A percentile compares a stretch with the other conserved stretches of the same genome.
Evolutionary conservation across 2,113 vertebrate genomes (phyloP).

Genomic region (Lampris incognitus): DNA sequence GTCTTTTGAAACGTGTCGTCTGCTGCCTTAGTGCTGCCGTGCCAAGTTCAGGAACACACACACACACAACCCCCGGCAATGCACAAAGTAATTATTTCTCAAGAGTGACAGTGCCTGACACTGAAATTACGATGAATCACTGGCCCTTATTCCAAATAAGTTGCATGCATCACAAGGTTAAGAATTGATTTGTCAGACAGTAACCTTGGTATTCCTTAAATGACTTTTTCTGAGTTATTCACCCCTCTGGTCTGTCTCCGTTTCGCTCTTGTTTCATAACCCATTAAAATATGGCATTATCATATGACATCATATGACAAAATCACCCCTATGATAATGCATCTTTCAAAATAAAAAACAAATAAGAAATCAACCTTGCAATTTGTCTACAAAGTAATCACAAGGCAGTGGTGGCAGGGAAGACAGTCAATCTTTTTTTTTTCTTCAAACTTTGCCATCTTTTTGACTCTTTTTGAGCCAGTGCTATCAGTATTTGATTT

Average conservation of each 20-base stretch:
- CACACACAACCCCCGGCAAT: neutral
- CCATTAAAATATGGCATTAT: conserved; percentile 7
- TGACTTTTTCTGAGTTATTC: conserved; percentile 1
- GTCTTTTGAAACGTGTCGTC: neutral
- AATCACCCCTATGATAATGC: neutral
- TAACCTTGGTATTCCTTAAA: conserved; percentile 1
- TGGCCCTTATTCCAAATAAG: conserved; percentile 11
- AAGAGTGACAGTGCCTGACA: neutral
- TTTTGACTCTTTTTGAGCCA: conserved; percentile 25
- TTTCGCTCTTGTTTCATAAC: neutral
- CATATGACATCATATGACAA: neutral
- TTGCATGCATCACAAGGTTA: conserved; percentile 14
- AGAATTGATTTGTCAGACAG: conserved; percentile 24
- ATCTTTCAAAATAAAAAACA: neutral
- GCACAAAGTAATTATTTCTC: neutral
- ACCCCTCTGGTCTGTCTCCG: neutral
- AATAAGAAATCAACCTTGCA: conserved; percentile 11
- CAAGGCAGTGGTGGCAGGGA: neutral
- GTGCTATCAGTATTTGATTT: conserved; percentile 43
- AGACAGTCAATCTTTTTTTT: conserved; percentile 13
- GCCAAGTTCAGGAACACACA: neutral
- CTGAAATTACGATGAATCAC: conserved; percentile 18
- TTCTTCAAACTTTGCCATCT: conserved; percentile 36
- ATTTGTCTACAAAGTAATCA: conserved; percentile 6
- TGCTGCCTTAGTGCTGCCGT: too few species aligned